Evolutionary conservation across 2,888 invertebrate species (phyloP), one percentile per base, ranked within the genome.

Genomic region (Dasysyrphus albostriatus): DNA sequence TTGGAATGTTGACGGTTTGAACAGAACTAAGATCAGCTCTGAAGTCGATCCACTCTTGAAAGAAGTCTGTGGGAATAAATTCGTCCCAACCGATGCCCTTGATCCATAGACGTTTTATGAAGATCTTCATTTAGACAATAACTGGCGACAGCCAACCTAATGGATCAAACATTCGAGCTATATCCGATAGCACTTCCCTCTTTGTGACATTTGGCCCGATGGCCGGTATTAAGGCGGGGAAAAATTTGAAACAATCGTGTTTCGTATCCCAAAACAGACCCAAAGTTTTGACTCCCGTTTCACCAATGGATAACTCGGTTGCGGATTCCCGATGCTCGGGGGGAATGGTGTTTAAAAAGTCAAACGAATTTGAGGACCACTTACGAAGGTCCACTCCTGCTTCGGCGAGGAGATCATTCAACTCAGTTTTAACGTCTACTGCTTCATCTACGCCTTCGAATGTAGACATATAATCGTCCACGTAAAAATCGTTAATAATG

Each of bases 311-410:
- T 34, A 74, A 67, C 29, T 67, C 51, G 54, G 73, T 77, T 9
- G 49, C 54, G 7, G 19, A 14, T 56, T 74, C 69, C n/a, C 77
- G 51, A 74, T 32, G 19, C 12, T 67, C 74, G 59, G 54, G 7
- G n/a, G 34, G 5, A 44, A 69, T 56, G 5, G 39, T 61, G 10
- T 29, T 44, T 9, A 83, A 12, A 24, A 83, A 63, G 3, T 69
- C 83, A 12, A 12, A 3, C 7, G 77, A 73, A 67, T 83, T 83
- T 14, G 73, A 78, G 7, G 83, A 73, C 83, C 77, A 78, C 29
- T 78, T 78, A 0, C 73, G 78, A 0, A 83, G 74, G 29, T 83
- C 69, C 67, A 83, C 69, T 24, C 24, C 24, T 24, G 24, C 24
- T 1, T 24, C 24, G 3, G 24, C 24, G 3, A 24, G 24, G 24